Percentiles rank a stretch among this genome's conserved stretches.
Conservation (phyloP, 2,113 vertebrate species). For the Pithys albifrons region DNA sequence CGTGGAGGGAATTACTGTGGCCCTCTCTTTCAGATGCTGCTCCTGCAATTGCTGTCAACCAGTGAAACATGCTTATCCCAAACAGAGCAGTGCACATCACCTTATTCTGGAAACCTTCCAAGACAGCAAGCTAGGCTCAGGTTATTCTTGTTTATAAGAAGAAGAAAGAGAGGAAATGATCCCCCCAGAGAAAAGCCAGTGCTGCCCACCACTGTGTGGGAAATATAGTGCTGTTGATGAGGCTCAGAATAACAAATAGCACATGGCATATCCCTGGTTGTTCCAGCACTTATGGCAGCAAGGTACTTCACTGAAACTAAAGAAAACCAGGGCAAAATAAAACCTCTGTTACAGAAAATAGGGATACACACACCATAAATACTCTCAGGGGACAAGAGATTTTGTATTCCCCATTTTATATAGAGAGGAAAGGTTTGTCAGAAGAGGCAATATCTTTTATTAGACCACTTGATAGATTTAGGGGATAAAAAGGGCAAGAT, state of each 20-base stretch:
- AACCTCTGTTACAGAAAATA: neutral
- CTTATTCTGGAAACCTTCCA: slow-evolving; percentile 17
- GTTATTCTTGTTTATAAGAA: neutral
- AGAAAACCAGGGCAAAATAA: neutral
- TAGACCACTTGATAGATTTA: slow-evolving; percentile 1
- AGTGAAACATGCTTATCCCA: neutral
- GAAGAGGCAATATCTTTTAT: slow-evolving; percentile 14
- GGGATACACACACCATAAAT: neutral
- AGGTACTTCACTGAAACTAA: neutral
- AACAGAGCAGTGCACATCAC: neutral
- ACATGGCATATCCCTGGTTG: neutral
- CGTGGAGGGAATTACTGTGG: neutral
- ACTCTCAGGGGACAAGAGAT: neutral
- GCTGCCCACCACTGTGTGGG: neutral
- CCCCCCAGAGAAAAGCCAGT: neutral
- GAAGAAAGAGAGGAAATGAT: neutral
- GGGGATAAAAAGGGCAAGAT: neutral
- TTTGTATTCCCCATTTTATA: neutral
- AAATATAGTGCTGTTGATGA: neutral
- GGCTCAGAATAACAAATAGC: neutral
- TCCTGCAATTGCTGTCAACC: neutral
- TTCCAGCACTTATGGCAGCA: neutral
- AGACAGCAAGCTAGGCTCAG: neutral
- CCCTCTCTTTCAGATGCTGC: neutral
- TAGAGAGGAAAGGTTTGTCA: neutral